A percentile compares a stretch with the other conserved stretches of the same genome.
Evolutionary conservation across 2,797 vertebrate species (phyloP).

Genomic region (Eulemur mongoz): DNA sequence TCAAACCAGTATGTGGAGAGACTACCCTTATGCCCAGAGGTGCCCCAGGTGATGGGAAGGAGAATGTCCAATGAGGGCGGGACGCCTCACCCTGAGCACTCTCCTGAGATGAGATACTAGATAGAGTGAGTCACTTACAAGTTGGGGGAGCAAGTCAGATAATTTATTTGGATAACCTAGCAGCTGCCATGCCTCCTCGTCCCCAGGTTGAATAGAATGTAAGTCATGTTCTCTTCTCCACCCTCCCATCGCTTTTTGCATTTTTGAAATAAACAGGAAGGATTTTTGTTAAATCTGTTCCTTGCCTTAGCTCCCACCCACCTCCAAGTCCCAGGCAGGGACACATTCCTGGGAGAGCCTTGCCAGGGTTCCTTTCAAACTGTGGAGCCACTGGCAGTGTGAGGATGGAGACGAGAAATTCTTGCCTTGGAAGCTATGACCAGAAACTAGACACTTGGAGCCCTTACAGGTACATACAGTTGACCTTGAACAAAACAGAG

Average conservation of each 20-base stretch:
- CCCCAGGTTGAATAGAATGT: background rate
- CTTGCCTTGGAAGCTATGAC: background rate
- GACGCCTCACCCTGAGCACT: background rate
- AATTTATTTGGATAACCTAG: background rate
- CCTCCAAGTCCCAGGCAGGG: too few species aligned
- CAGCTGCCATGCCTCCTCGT: background rate
- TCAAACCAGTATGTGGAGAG: background rate
- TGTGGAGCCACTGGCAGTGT: background rate
- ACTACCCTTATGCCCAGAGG: background rate
- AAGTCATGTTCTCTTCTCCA: background rate
- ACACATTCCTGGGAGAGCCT: background rate
- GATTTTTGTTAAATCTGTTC: background rate
- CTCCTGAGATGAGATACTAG: background rate
- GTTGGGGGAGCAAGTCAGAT: background rate
- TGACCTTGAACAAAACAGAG: background rate
- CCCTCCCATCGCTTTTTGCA: background rate
- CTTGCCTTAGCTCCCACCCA: background rate
- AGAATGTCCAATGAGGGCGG: background rate
- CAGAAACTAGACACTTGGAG: background rate
- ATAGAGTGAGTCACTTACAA: background rate
- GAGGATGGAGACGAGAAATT: background rate
- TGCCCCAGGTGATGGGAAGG: background rate
- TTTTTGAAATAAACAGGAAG: background rate
- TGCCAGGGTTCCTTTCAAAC: background rate
- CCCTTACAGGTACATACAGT: background rate